Evolutionary conservation across 2,888 invertebrate genomes (phyloP).

Genomic region (Catocala nupta): DNA sequence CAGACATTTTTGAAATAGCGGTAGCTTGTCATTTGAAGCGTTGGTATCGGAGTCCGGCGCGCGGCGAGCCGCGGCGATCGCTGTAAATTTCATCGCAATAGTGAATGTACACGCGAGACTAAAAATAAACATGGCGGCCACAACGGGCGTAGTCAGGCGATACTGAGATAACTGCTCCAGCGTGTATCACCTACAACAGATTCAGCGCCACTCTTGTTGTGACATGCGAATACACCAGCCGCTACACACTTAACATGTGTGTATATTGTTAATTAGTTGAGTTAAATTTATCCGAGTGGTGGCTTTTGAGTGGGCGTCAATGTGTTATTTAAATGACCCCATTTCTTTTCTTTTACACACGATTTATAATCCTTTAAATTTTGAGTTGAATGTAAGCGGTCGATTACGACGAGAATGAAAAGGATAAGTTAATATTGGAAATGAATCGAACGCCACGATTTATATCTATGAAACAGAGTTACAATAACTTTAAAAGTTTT

Average conservation of each 20-base stretch:
- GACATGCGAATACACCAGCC: conserved; percentile 66
- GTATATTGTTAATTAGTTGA: conserved; percentile 68
- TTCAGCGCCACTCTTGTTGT: conserved; percentile 66
- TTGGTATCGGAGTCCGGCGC: conserved; percentile 73
- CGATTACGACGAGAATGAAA: conserved; percentile 25
- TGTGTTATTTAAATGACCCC: conserved; percentile 41
- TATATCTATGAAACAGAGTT: conserved; percentile 62
- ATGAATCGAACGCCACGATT: conserved; percentile 52
- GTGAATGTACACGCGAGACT: conserved; percentile 80
- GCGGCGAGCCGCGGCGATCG: conserved; percentile 68
- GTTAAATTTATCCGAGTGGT: conserved; percentile 63
- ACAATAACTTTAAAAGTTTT: conserved; percentile 70
- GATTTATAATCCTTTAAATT: conserved; percentile 2
- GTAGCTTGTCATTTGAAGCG: conserved; percentile 79
- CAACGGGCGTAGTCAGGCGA: conserved; percentile 79
- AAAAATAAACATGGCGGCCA: conserved; percentile 82
- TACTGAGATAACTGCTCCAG: conserved; percentile 78
- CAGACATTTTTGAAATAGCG: conserved; percentile 82
- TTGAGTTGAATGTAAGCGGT: not conserved
- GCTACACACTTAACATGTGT: conserved; percentile 40
- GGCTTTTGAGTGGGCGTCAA: conserved; percentile 58
- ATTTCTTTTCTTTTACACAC: conserved; percentile 10
- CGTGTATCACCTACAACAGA: conserved; percentile 66
- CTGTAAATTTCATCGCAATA: conserved; percentile 83
- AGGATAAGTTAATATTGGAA: conserved; percentile 37